These are phyloP conservation scores for Drosophila buzzatii DNA, from an alignment of 2,888 invertebrate genomes.

Conservation along the genomic window DNA sequence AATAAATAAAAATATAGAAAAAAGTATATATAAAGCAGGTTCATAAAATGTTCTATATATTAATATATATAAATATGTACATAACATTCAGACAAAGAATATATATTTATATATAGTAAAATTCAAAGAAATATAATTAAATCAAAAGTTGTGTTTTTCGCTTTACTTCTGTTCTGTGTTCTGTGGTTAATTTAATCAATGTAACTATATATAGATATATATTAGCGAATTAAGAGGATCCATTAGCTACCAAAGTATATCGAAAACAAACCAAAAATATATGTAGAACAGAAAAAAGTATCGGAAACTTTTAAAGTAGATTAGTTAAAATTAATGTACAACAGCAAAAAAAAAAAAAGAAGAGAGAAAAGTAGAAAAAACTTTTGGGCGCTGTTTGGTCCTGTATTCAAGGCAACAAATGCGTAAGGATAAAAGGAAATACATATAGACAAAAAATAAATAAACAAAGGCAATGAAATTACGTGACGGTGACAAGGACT, in stretches of 20 bases:
- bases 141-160: too few relatives aligned
- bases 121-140: too few relatives aligned
- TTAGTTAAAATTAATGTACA: conserved; percentile 3
- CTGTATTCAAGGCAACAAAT: conserved; percentile 17
- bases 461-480: conserved; percentile 73
- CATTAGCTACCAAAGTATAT: background rate
- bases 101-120: too few relatives aligned
- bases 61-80: too few relatives aligned
- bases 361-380: background rate
- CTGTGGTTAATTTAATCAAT: background rate
- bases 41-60: too few relatives aligned
- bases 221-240: background rate
- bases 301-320: background rate
- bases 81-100: too few relatives aligned
- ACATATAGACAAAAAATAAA: conserved; percentile 47
- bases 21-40: too few relatives aligned
- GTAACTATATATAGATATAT: background rate
- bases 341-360: background rate
- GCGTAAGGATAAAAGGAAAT: conserved; percentile 42
- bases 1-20: too few relatives aligned
- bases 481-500: conserved; percentile 70
- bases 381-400: conserved; percentile 15
- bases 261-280: background rate
- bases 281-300: background rate
- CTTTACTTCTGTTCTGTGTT: background rate